Evolutionary conservation across 2,888 invertebrate species (phyloP).

Genomic region (Drosophila heteroneura): DNA sequence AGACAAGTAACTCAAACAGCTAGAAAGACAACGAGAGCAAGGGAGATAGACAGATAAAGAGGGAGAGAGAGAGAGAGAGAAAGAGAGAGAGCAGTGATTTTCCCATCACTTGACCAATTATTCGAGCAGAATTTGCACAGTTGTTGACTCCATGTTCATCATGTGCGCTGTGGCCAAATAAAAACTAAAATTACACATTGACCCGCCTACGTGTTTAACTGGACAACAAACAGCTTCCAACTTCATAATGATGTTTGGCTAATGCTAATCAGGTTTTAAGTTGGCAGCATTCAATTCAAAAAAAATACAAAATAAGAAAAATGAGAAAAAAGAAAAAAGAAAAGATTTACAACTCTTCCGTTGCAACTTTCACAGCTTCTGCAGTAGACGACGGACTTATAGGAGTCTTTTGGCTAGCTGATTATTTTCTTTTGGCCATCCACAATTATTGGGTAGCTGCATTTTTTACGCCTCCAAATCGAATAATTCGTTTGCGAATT

Average conservation of each 20-base stretch:
- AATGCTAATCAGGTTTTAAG: conserved; percentile 17
- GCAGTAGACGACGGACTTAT: conserved; percentile 59
- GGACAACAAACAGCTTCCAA: conserved; percentile 12
- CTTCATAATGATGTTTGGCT: conserved; percentile 18
- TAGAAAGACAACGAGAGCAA: background rate
- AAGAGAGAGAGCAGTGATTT: conserved; percentile 42
- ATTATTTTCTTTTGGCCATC: conserved; percentile 39
- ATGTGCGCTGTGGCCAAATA: conserved; percentile 44
- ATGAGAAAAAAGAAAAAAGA: background rate
- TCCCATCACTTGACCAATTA: conserved; percentile 73
- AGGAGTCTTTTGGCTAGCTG: conserved; percentile 33
- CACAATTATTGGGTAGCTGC: conserved; percentile 74
- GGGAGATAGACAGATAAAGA: background rate
- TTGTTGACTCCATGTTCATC: conserved; percentile 23
- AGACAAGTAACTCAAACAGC: conserved; percentile 46
- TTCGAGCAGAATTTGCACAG: conserved; percentile 32
- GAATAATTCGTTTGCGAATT: conserved; percentile 65
- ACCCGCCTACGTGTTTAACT: conserved; percentile 73
- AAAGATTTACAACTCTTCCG: conserved; percentile 73
- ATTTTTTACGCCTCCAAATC: conserved; percentile 78
- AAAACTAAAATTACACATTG: conserved; percentile 67
- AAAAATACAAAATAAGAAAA: background rate
- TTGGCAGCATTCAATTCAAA: conserved; percentile 69
- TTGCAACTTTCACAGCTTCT: conserved; percentile 77
- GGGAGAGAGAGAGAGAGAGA: background rate